Percentiles rank a stretch among this genome's conserved stretches.
phyloP scores from a whole-genome alignment of 1,140 invertebrate species.

The Pseudobourletiella spinata region DNA sequence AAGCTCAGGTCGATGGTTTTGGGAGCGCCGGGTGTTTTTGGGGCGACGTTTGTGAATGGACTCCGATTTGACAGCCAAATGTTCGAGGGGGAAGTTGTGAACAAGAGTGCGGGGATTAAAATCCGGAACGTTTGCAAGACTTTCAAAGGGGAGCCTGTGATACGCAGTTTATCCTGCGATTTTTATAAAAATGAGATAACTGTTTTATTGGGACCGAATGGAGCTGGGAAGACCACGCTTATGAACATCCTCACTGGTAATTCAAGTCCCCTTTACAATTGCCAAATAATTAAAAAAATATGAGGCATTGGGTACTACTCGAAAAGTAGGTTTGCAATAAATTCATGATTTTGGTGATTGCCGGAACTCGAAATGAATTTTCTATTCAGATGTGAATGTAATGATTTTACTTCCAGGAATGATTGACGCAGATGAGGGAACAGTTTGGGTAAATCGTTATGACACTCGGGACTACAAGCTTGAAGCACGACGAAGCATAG shows the following conservation, averaged over 20 bases:
- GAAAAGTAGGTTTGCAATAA: no score
- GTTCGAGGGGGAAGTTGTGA: constrained; percentile 38
- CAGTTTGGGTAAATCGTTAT: constrained; percentile 53
- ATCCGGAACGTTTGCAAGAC: constrained; percentile 35
- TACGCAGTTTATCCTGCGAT: constrained; percentile 41
- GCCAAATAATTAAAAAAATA: no score
- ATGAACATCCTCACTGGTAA: constrained; percentile 42
- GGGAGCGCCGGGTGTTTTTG: constrained; percentile 39
- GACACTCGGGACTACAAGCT: constrained; percentile 49
- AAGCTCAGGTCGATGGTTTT: neutral
- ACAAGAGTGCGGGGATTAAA: constrained; percentile 28
- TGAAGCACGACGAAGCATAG: constrained; percentile 50
- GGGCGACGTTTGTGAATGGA: constrained; percentile 45
- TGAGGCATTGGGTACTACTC: no score
- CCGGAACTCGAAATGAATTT: neutral
- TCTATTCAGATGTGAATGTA: neutral
- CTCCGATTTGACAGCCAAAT: constrained; percentile 17
- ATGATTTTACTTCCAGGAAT: neutral
- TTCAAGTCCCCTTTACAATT: no score
- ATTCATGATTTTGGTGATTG: neutral
- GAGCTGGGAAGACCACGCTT: constrained; percentile 51
- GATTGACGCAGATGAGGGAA: constrained; percentile 41
- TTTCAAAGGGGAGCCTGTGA: constrained; percentile 16
- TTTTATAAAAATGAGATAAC: constrained; percentile 49
- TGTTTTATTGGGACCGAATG: constrained; percentile 48